Evolutionary conservation across 1,140 invertebrate genomes (phyloP).

Genomic region (Gonatopus flavifemur): DNA sequence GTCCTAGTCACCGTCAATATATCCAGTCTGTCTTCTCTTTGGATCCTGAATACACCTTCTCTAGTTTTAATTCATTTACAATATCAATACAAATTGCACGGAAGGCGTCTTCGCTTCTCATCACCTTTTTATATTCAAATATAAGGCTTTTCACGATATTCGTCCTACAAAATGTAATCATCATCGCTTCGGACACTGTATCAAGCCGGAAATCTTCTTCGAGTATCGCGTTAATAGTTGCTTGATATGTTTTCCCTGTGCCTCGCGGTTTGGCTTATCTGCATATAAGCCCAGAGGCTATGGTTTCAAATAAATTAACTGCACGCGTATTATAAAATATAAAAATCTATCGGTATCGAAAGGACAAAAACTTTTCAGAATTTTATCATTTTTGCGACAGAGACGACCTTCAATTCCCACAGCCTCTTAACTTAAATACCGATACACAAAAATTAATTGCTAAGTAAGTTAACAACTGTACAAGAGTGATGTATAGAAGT

Average conservation of each 20-base stretch:
- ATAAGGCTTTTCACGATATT: conserved; percentile 21
- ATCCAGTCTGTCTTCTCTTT: conserved; percentile 26
- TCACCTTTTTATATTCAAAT: background rate
- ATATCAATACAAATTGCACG: conserved; percentile 43
- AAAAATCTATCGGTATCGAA: background rate
- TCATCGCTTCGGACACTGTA: conserved; percentile 31
- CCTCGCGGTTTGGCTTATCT: conserved; percentile 7
- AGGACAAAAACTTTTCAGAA: background rate
- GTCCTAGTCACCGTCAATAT: background rate
- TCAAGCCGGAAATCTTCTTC: conserved; percentile 37
- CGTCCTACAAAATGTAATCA: conserved; percentile 39
- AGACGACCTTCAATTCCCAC: no score
- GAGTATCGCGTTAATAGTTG: conserved; percentile 30
- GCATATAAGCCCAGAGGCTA: background rate
- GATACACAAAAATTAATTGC: no score
- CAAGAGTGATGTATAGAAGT: no score
- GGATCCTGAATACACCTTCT: conserved; percentile 6
- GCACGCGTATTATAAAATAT: background rate
- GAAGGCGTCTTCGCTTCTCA: conserved; percentile 16
- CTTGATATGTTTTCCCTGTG: conserved; percentile 41
- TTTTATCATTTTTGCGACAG: background rate
- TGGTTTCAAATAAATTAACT: background rate
- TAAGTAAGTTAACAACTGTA: no score
- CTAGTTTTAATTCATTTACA: conserved; percentile 23
- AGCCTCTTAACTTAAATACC: no score